Evolutionary conservation across 2,888 invertebrate species (phyloP).

Genomic region (Drosophila percnosoma): DNA sequence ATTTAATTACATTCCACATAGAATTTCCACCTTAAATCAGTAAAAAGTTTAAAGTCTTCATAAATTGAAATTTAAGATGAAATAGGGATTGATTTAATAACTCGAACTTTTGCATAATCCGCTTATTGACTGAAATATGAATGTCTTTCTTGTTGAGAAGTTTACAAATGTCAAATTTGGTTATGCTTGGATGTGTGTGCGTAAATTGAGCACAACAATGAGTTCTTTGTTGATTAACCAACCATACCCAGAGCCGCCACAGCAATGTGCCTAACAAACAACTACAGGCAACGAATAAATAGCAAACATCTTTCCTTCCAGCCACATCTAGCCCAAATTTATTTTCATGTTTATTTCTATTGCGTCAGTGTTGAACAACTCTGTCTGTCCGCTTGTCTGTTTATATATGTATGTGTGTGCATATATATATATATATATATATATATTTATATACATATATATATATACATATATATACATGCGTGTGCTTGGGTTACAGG

Average conservation of each 20-base stretch:
- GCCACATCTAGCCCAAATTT: conserved; percentile 26
- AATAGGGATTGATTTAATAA: neutral
- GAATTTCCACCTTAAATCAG: neutral
- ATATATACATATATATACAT: neutral
- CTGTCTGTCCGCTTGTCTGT: conserved; percentile 1
- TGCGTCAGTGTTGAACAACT: conserved; percentile 30
- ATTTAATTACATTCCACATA: no score
- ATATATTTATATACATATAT: neutral
- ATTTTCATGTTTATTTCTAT: conserved; percentile 28
- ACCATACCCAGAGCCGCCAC: neutral
- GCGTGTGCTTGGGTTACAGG: conserved; percentile 15
- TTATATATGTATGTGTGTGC: neutral
- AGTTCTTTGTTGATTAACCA: conserved; percentile 23
- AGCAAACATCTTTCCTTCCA: conserved; percentile 32
- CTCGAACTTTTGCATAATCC: neutral
- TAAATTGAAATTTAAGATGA: neutral
- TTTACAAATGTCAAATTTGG: neutral
- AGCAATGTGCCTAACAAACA: conserved; percentile 3
- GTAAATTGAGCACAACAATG: neutral
- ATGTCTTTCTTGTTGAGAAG: neutral
- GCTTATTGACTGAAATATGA: neutral
- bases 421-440: neutral
- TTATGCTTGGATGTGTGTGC: neutral
- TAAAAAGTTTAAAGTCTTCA: neutral
- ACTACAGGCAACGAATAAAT: conserved; percentile 15